These are phyloP conservation scores for Brachionus manjavacas DNA, from an alignment of 1,140 invertebrate species.

Conservation along the genomic window DNA sequence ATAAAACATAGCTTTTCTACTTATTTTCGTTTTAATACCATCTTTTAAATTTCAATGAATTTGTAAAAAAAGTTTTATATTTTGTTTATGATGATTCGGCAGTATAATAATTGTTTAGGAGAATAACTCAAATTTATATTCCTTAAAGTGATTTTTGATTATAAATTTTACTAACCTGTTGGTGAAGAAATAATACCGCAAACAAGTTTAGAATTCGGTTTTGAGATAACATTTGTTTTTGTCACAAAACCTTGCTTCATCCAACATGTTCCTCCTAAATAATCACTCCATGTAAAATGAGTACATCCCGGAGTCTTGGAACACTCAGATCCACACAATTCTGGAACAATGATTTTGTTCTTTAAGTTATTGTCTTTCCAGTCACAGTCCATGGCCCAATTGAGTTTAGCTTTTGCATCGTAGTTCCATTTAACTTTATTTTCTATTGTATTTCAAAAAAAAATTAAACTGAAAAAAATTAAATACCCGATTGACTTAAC, in stretches of 20 bases:
- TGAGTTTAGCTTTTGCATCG: background rate
- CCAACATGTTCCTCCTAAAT: conserved; percentile 38
- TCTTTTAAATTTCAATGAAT: too few species aligned
- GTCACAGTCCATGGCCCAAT: conserved; percentile 35
- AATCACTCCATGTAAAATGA: conserved; percentile 23
- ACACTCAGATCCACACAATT: conserved; percentile 23
- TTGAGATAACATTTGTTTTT: conserved; percentile 38
- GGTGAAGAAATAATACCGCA: conserved; percentile 16
- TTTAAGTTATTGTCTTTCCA: conserved; percentile 26
- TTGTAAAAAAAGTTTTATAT: too few species aligned
- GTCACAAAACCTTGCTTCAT: conserved; percentile 37
- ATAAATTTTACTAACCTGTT: background rate
- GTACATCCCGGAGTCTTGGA: background rate
- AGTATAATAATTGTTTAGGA: too few species aligned
- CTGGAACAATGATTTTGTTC: background rate
- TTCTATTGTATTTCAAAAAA: background rate
- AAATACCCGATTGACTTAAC: background rate
- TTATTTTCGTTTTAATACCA: too few species aligned
- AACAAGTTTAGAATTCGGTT: conserved; percentile 4
- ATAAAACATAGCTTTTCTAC: too few species aligned
- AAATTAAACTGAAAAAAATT: background rate
- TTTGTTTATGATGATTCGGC: too few species aligned
- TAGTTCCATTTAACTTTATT: background rate
- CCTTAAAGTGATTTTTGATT: too few species aligned
- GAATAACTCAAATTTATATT: too few species aligned